Conservation (phyloP, 2,888 invertebrate genomes). For the Creontiades dilutus region DNA sequence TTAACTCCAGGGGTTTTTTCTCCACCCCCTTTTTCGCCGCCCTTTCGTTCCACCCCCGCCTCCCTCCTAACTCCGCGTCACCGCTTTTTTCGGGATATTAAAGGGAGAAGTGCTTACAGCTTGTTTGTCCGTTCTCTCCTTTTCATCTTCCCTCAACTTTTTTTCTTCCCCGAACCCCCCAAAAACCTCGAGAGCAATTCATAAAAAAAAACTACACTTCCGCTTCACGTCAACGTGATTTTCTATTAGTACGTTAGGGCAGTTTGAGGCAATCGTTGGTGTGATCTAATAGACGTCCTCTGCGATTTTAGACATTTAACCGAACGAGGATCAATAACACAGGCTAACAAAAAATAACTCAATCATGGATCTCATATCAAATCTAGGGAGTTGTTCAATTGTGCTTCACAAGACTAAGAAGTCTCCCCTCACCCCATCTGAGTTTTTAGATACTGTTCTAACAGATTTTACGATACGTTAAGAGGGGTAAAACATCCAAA, state of each 20-base stretch:
- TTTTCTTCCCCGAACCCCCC: not conserved
- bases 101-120: conserved; percentile 56
- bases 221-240: conserved; percentile 1
- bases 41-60: not conserved
- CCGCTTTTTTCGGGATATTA: conserved; percentile 33
- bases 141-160: conserved; percentile 42
- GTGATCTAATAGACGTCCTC: no score
- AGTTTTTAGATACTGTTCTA: no score
- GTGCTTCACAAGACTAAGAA: no score
- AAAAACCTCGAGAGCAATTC: conserved; percentile 29
- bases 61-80: not conserved
- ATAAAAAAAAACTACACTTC: not conserved
- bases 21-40: not conserved
- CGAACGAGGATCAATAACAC: no score
- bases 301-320: no score
- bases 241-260: not conserved
- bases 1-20: not conserved
- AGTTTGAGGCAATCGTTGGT: no score
- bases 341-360: no score
- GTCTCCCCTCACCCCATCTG: no score
- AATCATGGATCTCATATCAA: no score
- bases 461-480: no score
- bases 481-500: no score
- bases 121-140: conserved; percentile 48
- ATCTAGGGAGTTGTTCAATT: no score